Base-by-base conservation (phyloP, 2,113 vertebrate genomes). In the Cephalopholis sonnerati region DNA sequence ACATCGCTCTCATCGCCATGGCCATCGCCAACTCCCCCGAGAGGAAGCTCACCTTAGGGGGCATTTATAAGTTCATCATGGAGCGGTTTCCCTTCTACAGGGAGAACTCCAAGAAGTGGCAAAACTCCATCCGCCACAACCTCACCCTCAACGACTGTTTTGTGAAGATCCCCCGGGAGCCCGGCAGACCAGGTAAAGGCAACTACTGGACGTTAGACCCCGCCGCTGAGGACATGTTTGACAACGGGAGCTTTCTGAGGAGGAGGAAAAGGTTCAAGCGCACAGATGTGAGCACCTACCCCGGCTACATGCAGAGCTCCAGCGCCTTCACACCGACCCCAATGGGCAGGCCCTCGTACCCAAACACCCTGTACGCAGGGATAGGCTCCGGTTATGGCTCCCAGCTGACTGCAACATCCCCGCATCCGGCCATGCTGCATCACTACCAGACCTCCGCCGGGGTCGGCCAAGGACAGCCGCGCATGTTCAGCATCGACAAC, bases 1-100 rank as follows among this genome's bases (percentile, higher is more conserved):
- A 99, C 94, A 99, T 99, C 88, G 98, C 98, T 3, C 97, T 99
- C 71, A 99, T 99, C 77, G 97, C 98, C 63, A 99, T 99, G 98
- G 97, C 98, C 86, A 97, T 99, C 51, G 98, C 98, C 73, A 98
- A 99, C 93, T 98, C 98, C 1, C 95, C 98, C 0, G 98, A 99
- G 91, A 97, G 97, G 84, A 97, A 98, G 46, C 97, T 99, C 74
- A 98, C 98, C 2, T 91, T 99, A 86, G 98, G 98, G 1, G 97
- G 97, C 80, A 99, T 99, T 90, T 99, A 99, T 83, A 97, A 97
- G 82, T 99, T 99, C 95, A 99, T 99, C 94, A 99, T 96, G 83
- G 98, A 98, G 93, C 96, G 97, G 20, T 99, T 99, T 79, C 97
- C 98, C 3, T 99, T 99, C 93, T 99, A 99, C 92, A 94, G 98